Evolutionary conservation across 2,797 vertebrate genomes (phyloP).

Genomic region (Poeciliopsis infans): DNA sequence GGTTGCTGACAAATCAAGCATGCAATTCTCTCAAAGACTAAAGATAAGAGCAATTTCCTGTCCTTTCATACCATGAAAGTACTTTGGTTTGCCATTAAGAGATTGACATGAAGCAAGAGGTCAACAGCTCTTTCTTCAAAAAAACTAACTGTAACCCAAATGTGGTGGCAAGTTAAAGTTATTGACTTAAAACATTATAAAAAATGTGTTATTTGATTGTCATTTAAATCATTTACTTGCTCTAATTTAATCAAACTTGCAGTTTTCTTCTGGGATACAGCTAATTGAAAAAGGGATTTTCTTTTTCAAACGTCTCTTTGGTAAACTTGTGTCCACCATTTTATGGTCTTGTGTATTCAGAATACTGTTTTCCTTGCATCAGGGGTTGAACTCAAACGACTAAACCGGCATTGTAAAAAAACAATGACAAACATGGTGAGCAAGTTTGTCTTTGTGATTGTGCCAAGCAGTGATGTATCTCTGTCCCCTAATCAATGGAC

Average conservation of each 20-base stretch:
- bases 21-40: not conserved
- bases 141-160: not conserved
- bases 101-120: not conserved
- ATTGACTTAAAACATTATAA: not conserved
- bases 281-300: not conserved
- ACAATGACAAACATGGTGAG: no score
- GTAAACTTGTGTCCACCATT: not conserved
- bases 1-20: not conserved
- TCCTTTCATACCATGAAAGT: not conserved
- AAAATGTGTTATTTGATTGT: not conserved
- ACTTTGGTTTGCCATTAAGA: not conserved
- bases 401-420: no score
- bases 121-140: not conserved
- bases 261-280: not conserved
- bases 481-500: not conserved
- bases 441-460: no score
- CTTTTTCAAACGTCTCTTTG: not conserved
- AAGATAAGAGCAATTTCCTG: no score
- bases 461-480: not conserved
- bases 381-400: no score
- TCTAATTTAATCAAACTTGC: not conserved
- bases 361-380: no score
- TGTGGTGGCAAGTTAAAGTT: not conserved
- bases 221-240: not conserved
- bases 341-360: not conserved